Evolutionary conservation across 2,113 vertebrate genomes (phyloP).

Genomic region (Phycodurus eques): DNA sequence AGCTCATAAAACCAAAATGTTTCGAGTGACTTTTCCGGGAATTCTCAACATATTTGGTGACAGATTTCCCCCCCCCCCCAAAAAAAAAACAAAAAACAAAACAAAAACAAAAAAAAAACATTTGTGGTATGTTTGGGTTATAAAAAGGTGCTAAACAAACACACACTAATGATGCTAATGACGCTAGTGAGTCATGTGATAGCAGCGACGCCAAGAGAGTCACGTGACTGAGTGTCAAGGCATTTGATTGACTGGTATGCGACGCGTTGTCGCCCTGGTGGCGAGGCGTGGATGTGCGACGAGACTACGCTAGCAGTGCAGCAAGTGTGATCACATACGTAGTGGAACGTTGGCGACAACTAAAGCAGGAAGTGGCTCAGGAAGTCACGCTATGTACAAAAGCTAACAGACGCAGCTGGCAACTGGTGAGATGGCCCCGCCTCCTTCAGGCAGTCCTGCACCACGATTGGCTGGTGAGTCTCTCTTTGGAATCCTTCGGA

Average conservation of each 20-base stretch:
- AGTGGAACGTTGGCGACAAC: slow-evolving; percentile 5
- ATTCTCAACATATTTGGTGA: background rate
- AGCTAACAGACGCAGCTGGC: background rate
- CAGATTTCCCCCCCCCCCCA: background rate
- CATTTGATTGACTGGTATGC: background rate
- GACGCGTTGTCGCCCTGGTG: background rate
- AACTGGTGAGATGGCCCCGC: background rate
- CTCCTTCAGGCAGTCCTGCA: background rate
- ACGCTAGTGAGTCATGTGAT: background rate
- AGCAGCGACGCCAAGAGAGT: slow-evolving; percentile 4
- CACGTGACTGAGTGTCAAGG: background rate
- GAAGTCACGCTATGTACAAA: slow-evolving; percentile 10
- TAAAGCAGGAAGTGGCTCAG: background rate
- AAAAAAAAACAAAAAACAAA: too few relatives aligned
- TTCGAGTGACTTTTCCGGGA: background rate
- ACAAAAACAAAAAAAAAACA: background rate
- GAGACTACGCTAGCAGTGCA: slow-evolving; percentile 4
- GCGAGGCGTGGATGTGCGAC: background rate
- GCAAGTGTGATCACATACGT: slow-evolving; percentile 3
- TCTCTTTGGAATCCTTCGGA: slow-evolving; percentile 1
- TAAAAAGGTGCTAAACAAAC: slow-evolving; percentile 4
- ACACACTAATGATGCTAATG: slow-evolving; percentile 2
- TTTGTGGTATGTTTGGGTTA: background rate
- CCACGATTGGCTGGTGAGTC: slow-evolving; percentile 1
- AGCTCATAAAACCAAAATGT: background rate